Evolutionary conservation across 1,140 invertebrate species (phyloP).

Genomic region (Panulirus ornatus): DNA sequence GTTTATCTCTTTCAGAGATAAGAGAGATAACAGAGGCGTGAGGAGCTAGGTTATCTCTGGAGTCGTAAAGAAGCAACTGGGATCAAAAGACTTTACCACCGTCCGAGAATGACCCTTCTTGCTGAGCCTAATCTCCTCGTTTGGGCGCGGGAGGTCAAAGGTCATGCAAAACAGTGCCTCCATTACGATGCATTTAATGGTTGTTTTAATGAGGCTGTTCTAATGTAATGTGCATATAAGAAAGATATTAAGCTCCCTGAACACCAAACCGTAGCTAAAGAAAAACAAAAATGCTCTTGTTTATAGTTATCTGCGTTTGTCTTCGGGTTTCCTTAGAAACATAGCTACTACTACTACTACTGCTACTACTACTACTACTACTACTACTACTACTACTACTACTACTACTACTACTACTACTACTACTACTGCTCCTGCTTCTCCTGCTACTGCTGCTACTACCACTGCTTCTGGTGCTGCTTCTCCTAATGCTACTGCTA

Average conservation of each 20-base stretch:
- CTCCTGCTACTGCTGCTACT: not conserved
- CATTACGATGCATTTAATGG: too few species aligned
- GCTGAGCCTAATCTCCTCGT: too few species aligned
- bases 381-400: not conserved
- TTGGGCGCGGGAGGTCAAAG: too few species aligned
- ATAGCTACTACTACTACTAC: not conserved
- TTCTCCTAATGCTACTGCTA: not conserved
- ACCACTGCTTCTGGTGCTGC: not conserved
- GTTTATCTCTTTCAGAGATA: too few species aligned
- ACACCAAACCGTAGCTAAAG: too few species aligned
- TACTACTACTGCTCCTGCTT: conserved; percentile 4
- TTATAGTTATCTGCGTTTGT: too few species aligned
- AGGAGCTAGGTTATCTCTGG: not conserved
- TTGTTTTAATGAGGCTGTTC: too few species aligned
- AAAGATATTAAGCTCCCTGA: too few species aligned
- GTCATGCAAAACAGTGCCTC: too few species aligned
- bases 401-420: conserved; percentile 5
- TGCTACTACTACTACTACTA: conserved; percentile 7
- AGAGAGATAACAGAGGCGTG: conserved; percentile 21
- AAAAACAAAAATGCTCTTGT: too few species aligned
- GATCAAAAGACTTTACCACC: not conserved
- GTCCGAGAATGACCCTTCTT: not conserved
- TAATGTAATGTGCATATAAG: too few species aligned
- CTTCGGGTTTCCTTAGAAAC: not conserved
- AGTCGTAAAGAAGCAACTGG: not conserved